Evolutionary conservation across 1,140 invertebrate species (phyloP), one percentile per base, ranked within the genome.

Genomic region (Solenopsis fugax): DNA sequence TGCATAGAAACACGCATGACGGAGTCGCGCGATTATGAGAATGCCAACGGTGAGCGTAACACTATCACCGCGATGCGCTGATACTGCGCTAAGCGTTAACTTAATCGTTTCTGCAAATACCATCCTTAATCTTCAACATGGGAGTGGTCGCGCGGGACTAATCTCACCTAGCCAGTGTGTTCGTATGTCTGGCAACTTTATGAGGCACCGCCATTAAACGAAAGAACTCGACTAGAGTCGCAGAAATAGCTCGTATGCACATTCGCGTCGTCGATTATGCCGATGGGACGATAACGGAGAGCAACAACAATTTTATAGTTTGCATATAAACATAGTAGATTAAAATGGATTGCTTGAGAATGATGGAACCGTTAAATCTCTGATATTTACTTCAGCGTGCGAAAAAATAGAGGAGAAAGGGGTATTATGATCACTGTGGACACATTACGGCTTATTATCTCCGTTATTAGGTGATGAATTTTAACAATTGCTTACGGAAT

Each of bases 1-100:
- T 87, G 87, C 86, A 87, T 88, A 65, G 24, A 62, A 29, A 62
- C 62, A 75, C 62, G 62, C 77, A 72, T 73, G 86, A 89, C 41
- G 56, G 48, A 89, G 62, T 73, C 67, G 60, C 37, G 37, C 72
- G 60, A 89, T 71, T 18, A 72, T 34, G 56, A 54, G 21, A 77
- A 88, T 80, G 48, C 48, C 45, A 34, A 50, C 54, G 50, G 12
- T 34, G 54, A 64, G 50, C 29, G 62, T 50, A 76, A 58, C 41
- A 18, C 52, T 48, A 78, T 78, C 60, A 56, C 1, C 10, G 48
- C 37, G 52, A 56, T 45, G 52, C 77, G 54, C n/a, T 48, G 67
- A 73, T 54, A 54, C 10, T 52, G 37, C 50, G 48, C 41, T 29
- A 52, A 12, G 12, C n/a, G 13, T 67, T 67, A 78, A 48, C 21